These are phyloP conservation scores for Pinna nobilis DNA, from an alignment of 1,140 invertebrate genomes.

Conservation along the genomic window DNA sequence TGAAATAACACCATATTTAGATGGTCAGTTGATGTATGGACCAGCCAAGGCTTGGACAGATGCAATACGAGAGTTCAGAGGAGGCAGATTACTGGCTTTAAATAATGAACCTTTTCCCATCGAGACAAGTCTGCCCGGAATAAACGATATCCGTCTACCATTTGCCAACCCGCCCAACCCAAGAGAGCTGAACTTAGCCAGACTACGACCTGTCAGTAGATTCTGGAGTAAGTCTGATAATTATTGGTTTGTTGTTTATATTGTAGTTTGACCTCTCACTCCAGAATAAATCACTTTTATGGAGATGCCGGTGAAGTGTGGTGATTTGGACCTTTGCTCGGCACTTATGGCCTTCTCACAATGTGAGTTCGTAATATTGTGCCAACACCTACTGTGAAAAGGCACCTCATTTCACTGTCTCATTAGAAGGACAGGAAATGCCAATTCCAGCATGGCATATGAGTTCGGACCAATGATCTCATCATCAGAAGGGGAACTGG, in stretches of 20 bases:
- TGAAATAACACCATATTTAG: constrained; percentile 80
- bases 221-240: constrained; percentile 79
- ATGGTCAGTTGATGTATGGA: constrained; percentile 79
- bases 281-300: background rate
- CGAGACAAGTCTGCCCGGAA: constrained; percentile 70
- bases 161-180: constrained; percentile 80
- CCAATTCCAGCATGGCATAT: background rate
- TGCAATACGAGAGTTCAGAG: constrained; percentile 75
- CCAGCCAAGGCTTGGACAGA: constrained; percentile 79
- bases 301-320: background rate
- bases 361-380: background rate
- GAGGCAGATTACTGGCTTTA: constrained; percentile 73
- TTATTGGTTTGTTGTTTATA: too few relatives aligned
- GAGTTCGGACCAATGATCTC: background rate
- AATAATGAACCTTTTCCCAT: constrained; percentile 38
- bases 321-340: background rate
- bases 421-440: background rate
- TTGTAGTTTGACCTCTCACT: too few relatives aligned
- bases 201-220: constrained; percentile 75
- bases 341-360: background rate
- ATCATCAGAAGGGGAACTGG: background rate
- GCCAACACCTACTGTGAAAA: background rate
- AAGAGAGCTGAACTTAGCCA: constrained; percentile 60
- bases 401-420: background rate
- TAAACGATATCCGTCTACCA: constrained; percentile 78